These are phyloP conservation scores for Tachystola acroxantha DNA, from an alignment of 2,888 invertebrate species.

Conservation along the genomic window DNA sequence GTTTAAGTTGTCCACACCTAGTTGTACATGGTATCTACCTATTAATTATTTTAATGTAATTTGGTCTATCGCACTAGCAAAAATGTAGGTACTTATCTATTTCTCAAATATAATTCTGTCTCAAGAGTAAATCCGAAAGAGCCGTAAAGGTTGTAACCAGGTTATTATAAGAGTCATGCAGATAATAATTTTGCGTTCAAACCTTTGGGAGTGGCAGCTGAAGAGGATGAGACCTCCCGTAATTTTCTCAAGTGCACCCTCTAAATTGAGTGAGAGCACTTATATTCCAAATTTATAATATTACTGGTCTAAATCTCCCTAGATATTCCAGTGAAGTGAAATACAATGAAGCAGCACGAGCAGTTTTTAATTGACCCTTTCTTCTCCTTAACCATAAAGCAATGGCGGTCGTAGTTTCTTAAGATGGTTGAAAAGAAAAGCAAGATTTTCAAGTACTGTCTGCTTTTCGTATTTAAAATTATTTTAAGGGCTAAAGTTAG, in stretches of 20 bases:
- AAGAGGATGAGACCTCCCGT: slow-evolving; percentile 65
- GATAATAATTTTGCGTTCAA: slow-evolving; percentile 64
- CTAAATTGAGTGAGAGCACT: slow-evolving; percentile 63
- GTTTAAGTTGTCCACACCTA: too few species aligned
- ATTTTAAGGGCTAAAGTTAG: too few species aligned
- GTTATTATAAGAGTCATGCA: slow-evolving; percentile 40
- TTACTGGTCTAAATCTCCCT: slow-evolving; percentile 61
- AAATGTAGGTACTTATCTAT: too few species aligned
- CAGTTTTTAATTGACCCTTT: not conserved
- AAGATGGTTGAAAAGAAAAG: too few species aligned
- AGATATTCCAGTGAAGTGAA: slow-evolving; percentile 39
- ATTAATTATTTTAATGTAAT: too few species aligned
- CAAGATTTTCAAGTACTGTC: too few species aligned
- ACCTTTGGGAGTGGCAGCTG: slow-evolving; percentile 58
- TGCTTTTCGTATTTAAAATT: too few species aligned
- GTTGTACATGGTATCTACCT: too few species aligned
- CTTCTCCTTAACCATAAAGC: too few species aligned
- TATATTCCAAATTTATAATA: slow-evolving; percentile 73
- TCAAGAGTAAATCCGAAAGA: slow-evolving; percentile 8
- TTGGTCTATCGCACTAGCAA: too few species aligned
- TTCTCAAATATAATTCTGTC: too few species aligned
- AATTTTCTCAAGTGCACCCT: slow-evolving; percentile 70
- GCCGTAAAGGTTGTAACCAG: slow-evolving; percentile 29
- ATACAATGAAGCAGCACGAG: slow-evolving; percentile 36
- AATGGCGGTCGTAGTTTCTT: too few species aligned